Percentiles rank a stretch among this genome's conserved stretches.
Conservation (phyloP, 2,113 vertebrate genomes). For the Laterallus jamaicensis region DNA sequence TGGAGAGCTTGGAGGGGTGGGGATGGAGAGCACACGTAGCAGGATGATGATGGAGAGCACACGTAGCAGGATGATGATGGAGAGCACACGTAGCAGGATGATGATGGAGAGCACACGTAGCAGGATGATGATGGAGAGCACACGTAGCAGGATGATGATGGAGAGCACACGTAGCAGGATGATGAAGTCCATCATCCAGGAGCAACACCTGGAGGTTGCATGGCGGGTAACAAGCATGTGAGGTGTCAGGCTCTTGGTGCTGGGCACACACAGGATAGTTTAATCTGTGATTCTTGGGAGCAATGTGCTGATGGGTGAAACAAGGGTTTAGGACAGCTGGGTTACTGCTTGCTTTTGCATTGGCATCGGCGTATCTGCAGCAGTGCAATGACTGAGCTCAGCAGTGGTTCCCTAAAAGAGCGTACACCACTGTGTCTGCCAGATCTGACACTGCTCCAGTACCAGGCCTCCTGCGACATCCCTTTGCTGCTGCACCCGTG, state of each 20-base stretch:
- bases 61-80: no score
- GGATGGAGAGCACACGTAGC: not conserved
- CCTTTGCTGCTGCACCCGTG: not conserved
- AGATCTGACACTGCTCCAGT: not conserved
- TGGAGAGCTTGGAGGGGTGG: not conserved
- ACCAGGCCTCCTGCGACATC: not conserved
- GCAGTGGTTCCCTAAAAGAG: not conserved
- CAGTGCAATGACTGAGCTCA: not conserved
- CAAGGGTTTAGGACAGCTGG: rapidly evolving
- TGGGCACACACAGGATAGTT: rapidly evolving
- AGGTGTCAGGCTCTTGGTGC: not conserved
- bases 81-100: not conserved
- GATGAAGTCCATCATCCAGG: rapidly evolving
- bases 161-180: not conserved
- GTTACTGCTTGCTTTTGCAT: not conserved
- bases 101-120: not conserved
- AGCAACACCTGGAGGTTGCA: not conserved
- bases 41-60: not conserved
- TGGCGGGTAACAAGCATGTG: rapidly evolving
- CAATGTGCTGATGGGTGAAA: rapidly evolving
- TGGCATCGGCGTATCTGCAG: not conserved
- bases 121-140: not conserved
- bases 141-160: rapidly evolving
- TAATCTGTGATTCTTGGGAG: not conserved
- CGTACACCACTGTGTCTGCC: no score